Evolutionary conservation across 1,140 invertebrate genomes (phyloP).

Genomic region (Akabosia matsudoensis): DNA sequence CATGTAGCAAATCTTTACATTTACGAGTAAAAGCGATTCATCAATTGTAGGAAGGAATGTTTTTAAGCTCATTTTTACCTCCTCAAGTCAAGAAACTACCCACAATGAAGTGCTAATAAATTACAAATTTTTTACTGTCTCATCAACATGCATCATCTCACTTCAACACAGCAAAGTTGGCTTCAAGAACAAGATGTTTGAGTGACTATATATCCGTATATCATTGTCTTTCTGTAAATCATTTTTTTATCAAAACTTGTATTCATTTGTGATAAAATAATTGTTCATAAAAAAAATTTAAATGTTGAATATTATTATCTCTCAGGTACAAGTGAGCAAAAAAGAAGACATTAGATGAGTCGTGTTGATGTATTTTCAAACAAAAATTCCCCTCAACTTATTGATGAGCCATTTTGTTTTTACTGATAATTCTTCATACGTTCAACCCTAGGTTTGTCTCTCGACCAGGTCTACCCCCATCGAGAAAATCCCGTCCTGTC

Average conservation of each 20-base stretch:
- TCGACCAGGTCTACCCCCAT: slow-evolving; percentile 10
- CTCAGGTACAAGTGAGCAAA: too few species aligned
- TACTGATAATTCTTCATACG: not conserved
- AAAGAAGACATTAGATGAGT: not conserved
- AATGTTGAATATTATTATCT: too few species aligned
- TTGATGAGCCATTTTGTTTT: not conserved
- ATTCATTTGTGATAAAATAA: too few species aligned
- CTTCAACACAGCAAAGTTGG: not conserved
- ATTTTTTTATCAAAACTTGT: too few species aligned
- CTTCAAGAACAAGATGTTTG: not conserved
- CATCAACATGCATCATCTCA: slow-evolving; percentile 24
- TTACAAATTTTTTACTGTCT: slow-evolving; percentile 10
- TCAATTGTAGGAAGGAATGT: not conserved
- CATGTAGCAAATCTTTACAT: not conserved
- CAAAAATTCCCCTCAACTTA: not conserved
- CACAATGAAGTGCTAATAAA: not conserved
- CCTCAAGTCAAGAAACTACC: not conserved
- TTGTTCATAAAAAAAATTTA: too few species aligned
- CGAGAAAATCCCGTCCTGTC: not conserved
- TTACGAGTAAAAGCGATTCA: not conserved
- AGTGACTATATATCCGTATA: not conserved
- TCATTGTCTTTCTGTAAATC: not conserved
- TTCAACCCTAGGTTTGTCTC: not conserved
- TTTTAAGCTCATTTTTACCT: not conserved
- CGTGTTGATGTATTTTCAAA: not conserved